Conservation (phyloP, 2,797 vertebrate species). For the Otus scops region DNA sequence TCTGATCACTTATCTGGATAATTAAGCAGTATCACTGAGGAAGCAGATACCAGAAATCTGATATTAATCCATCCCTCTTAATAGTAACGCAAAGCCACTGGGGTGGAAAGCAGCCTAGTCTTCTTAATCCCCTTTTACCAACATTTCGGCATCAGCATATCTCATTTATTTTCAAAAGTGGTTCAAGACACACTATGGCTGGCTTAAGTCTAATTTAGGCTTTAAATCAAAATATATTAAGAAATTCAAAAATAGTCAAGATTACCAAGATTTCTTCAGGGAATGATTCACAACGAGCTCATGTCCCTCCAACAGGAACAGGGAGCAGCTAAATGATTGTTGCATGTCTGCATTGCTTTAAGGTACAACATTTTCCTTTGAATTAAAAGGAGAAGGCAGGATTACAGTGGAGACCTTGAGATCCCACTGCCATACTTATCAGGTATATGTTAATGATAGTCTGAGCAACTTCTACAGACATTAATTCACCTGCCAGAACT, state of each 20-base stretch:
- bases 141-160: conserved; percentile 60
- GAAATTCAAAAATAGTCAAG: conserved; percentile 42
- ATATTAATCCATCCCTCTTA: conserved; percentile 81
- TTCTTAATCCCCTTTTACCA: conserved; percentile 72
- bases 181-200: conserved; percentile 39
- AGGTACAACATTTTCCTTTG: conserved; percentile 10
- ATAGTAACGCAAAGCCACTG: conserved; percentile 60
- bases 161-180: conserved; percentile 71
- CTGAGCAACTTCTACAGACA: conserved; percentile 15
- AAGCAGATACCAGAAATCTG: conserved; percentile 79
- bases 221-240: conserved; percentile 57
- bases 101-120: conserved; percentile 71
- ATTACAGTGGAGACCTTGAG: conserved; percentile 40
- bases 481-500: conserved; percentile 24
- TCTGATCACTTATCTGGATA: conserved; percentile 82
- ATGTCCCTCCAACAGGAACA: background rate
- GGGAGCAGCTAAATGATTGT: conserved; percentile 25
- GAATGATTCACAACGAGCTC: conserved; percentile 45
- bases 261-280: conserved; percentile 46
- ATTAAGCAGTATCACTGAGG: conserved; percentile 81
- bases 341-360: conserved; percentile 27
- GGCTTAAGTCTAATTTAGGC: conserved; percentile 67
- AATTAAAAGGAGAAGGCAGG: conserved; percentile 42
- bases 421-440: conserved; percentile 33
- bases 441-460: conserved; percentile 18